Evolutionary conservation across 2,888 invertebrate genomes (phyloP).

Genomic region (Mimumesa dahlbomi): DNA sequence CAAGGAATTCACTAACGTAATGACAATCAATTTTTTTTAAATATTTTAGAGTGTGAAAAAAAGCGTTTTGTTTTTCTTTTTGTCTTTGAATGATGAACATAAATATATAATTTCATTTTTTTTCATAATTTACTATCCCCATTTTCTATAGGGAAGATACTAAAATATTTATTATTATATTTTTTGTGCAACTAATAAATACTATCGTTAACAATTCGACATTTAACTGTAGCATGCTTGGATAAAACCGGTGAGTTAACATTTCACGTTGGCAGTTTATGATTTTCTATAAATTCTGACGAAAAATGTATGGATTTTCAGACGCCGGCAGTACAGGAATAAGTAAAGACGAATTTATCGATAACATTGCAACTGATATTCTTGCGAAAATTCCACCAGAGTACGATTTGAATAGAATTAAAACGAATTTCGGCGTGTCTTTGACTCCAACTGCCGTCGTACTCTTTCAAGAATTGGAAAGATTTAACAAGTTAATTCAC

Average conservation of each 20-base stretch:
- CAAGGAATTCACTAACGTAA: no score
- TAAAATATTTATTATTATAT: not conserved
- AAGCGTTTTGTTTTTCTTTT: no score
- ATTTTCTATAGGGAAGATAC: no score
- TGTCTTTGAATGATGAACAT: no score
- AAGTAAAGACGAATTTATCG: slow-evolving; percentile 93
- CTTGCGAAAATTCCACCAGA: slow-evolving; percentile 87
- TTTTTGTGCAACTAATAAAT: not conserved
- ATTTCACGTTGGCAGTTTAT: not conserved
- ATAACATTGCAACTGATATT: slow-evolving; percentile 89
- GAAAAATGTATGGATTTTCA: slow-evolving; percentile 1
- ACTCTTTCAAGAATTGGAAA: slow-evolving; percentile 92
- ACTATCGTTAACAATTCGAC: not conserved
- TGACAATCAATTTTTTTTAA: no score
- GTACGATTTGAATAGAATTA: slow-evolving; percentile 91
- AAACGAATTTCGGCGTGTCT: slow-evolving; percentile 89
- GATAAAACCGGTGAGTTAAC: slow-evolving; percentile 18
- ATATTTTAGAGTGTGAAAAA: no score
- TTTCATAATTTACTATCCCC: no score
- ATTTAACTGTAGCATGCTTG: slow-evolving; percentile 10
- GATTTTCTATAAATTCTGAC: not conserved
- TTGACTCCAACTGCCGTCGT: slow-evolving; percentile 93
- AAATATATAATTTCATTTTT: no score
- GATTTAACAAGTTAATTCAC: slow-evolving; percentile 90
- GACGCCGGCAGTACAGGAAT: slow-evolving; percentile 75